Evolutionary conservation across 2,797 vertebrate species (phyloP).

Genomic region (Hafferia zeledoni): DNA sequence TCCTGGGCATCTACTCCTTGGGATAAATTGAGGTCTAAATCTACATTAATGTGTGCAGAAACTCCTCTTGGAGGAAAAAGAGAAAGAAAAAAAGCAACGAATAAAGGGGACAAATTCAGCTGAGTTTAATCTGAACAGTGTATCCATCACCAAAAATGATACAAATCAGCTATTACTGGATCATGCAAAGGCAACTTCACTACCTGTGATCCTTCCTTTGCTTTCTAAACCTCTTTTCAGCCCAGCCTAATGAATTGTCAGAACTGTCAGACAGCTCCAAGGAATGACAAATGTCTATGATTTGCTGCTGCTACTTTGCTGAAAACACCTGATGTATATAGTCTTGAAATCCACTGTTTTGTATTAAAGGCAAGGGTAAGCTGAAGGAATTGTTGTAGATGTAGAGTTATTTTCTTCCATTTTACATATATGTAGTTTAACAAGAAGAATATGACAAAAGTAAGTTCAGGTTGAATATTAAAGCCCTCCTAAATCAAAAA

Average conservation of each 20-base stretch:
- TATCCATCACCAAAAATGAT: slow-evolving; percentile 81
- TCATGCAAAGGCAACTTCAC: slow-evolving; percentile 77
- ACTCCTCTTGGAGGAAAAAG: not conserved
- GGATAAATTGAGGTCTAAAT: slow-evolving; percentile 18
- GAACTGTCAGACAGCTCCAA: slow-evolving; percentile 83
- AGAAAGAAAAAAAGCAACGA: not conserved
- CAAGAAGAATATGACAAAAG: not conserved
- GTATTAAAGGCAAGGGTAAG: slow-evolving; percentile 76
- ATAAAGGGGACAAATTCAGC: slow-evolving; percentile 47
- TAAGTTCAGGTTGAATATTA: not conserved
- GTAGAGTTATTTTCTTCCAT: slow-evolving; percentile 66
- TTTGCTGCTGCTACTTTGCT: slow-evolving; percentile 80
- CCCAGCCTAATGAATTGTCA: slow-evolving; percentile 86
- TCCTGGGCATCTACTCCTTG: not conserved
- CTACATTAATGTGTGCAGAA: not conserved
- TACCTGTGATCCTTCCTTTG: slow-evolving; percentile 78
- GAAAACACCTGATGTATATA: slow-evolving; percentile 82
- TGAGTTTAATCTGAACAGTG: slow-evolving; percentile 75
- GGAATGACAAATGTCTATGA: slow-evolving; percentile 87
- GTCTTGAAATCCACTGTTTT: slow-evolving; percentile 75
- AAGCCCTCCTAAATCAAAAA: not conserved
- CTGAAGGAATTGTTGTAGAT: slow-evolving; percentile 70
- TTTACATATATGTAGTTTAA: slow-evolving; percentile 9
- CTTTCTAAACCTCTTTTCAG: slow-evolving; percentile 82
- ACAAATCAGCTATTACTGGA: slow-evolving; percentile 83